These are phyloP conservation scores for Alosa alosa DNA, from an alignment of 2,113 vertebrate genomes.

Conservation along the genomic window DNA sequence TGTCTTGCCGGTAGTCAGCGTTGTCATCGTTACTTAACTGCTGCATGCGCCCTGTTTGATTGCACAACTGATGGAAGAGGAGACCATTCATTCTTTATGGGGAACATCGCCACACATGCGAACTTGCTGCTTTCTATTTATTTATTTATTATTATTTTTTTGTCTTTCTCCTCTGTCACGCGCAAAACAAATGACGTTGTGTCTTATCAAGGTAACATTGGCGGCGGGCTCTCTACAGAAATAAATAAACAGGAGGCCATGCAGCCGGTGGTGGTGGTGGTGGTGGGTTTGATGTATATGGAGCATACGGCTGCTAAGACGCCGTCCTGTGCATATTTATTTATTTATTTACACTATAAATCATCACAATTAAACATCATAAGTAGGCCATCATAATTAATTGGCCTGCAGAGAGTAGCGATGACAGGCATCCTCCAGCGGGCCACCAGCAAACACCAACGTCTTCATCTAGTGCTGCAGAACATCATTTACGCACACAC, in stretches of 20 bases:
- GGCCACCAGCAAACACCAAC: slow-evolving; percentile 45
- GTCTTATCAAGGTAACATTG: slow-evolving; percentile 18
- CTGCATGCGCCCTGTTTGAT: slow-evolving; percentile 67
- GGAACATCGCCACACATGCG: slow-evolving; percentile 32
- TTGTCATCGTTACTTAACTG: slow-evolving; percentile 74
- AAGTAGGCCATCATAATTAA: slow-evolving; percentile 82
- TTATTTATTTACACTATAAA: slow-evolving; percentile 77
- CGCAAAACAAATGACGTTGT: not conserved
- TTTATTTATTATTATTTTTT: not conserved
- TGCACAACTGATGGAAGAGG: slow-evolving; percentile 66
- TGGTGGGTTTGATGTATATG: slow-evolving; percentile 55
- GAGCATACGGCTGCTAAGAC: slow-evolving; percentile 52
- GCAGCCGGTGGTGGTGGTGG: not conserved
- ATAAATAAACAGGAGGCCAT: slow-evolving; percentile 31
- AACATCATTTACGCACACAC: slow-evolving; percentile 43
- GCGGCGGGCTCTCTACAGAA: slow-evolving; percentile 15
- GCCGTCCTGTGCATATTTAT: slow-evolving; percentile 59
- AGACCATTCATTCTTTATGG: slow-evolving; percentile 42
- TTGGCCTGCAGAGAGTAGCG: slow-evolving; percentile 72
- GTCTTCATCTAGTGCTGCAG: slow-evolving; percentile 43
- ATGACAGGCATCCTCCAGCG: slow-evolving; percentile 69
- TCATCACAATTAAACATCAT: slow-evolving; percentile 79
- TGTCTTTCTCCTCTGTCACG: not conserved
- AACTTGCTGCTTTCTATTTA: not conserved
- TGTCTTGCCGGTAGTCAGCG: slow-evolving; percentile 80